Conservation (phyloP, 2,113 vertebrate genomes). For the Camelus bactrianus region DNA sequence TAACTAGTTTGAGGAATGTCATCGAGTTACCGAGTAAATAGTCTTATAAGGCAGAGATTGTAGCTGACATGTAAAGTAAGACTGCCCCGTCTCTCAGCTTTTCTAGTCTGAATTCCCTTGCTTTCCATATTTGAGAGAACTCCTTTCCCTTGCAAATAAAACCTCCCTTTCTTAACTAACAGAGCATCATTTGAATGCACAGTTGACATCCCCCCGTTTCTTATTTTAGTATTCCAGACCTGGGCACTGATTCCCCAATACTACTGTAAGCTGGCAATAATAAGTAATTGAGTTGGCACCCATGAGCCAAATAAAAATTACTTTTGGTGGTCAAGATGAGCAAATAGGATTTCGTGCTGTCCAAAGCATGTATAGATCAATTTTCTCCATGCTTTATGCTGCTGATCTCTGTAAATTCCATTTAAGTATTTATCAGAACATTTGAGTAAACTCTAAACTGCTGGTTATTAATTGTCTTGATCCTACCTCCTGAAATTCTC, state of each 20-base stretch:
- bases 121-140: conserved; percentile 65
- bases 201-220: neutral
- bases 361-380: neutral
- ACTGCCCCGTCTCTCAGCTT: conserved; percentile 60
- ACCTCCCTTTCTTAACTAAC: neutral
- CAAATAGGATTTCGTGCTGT: neutral
- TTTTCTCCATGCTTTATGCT: neutral
- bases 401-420: neutral
- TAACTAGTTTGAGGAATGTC: conserved; percentile 83
- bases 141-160: conserved; percentile 29
- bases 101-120: conserved; percentile 50
- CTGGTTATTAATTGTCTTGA: neutral
- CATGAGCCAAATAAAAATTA: neutral
- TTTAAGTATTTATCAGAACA: neutral
- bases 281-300: neutral
- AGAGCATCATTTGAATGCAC: conserved; percentile 19
- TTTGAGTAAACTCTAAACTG: neutral
- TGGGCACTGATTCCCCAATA: neutral
- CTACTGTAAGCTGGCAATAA: neutral
- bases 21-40: conserved; percentile 76
- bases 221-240: conserved; percentile 46
- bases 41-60: conserved; percentile 81
- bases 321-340: neutral
- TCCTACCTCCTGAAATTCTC: neutral
- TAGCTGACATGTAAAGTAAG: conserved; percentile 77